Evolutionary conservation across 1,140 invertebrate species (phyloP), one percentile per base, ranked within the genome.

Genomic region (Caenorhabditis elegans): DNA sequence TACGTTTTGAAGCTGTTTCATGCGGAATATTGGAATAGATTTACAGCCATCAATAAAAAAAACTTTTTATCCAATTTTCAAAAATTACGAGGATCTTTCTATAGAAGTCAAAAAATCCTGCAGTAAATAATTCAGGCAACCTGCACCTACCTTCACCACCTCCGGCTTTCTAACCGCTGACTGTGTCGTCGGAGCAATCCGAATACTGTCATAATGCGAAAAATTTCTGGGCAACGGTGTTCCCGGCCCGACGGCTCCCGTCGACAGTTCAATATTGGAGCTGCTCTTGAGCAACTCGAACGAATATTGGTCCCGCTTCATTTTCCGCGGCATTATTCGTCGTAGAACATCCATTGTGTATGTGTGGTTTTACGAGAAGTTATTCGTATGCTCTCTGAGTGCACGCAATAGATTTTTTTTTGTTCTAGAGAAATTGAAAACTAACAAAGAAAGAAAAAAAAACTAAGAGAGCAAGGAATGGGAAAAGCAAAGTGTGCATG

Each of bases 241-340:
- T 10, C 82, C 70, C 26, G 80, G 53, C 19, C 82, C 26, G 26
- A 31, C 26, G n/a, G n/a, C n/a, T n/a, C 76, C 47, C 5, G 76
- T 76, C 10, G 34, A 77, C 43, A 84, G 51, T 39, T 84, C 83
- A 15, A 77, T 65, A 31, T 81, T 79, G 0, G 83, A 84, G 19
- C 51, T 53, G 24, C 55, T 76, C 49, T 84, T 84, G 1, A 84
- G 49, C 47, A 84, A 26, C 31, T 84, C 79, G 51, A 84, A 84
- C 26, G 65, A 75, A 34, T 82, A 84, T 47, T 84, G 79, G 28
- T 84, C 83, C 13, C 83, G 60, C 28, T 60, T 75, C 28, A 65
- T 76, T 34, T 79, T 53, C 15, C 80, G 36, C 17, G 80, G 79
- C 34, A 78, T 55, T 6, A 84, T 81, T n/a, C 83, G 80, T 5